Evolutionary conservation across 1,140 invertebrate genomes (phyloP), one percentile per base, ranked within the genome.

Genomic region (Drosophila mojavensis): DNA sequence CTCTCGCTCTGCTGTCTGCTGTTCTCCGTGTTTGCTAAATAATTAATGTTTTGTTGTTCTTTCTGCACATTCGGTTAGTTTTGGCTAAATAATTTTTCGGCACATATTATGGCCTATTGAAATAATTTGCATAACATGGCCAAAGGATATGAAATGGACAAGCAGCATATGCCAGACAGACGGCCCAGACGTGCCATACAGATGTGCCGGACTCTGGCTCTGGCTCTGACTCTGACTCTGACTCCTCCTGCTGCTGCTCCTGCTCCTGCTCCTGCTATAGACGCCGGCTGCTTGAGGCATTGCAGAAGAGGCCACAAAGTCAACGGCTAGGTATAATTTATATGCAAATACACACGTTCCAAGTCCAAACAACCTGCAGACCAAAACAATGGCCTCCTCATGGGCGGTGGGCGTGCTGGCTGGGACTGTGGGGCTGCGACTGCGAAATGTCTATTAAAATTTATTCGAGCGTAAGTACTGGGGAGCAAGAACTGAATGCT

Each of bases 391-490:
- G 64, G 45, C 64, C 33, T 48, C 50, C 64, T 30, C n/a, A 24
- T 41, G 5, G 28, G 43, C 13, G 20, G 33, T 26, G 17, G 55
- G 39, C 20, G 11, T 7, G 39, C n/a, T 20, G 43, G 17, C 33
- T 39, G 30, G 30, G 45, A 50, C 33, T 20, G 48, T 73, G 61
- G 59, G 66, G 78, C 75, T 63, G 75, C 79, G 69, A 80, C 79
- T 88, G 54, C 79, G 74, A 88, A 60, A 80, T 89, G 84, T 88
- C 83, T 83, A 89, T 89, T 88, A 88, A 88, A 88, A 88, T 89
- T 83, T 88, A 88, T 88, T 89, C 84, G 83, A 88, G 83, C 84
- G 80, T 83, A 88, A 89, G 83, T 79, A 83, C 82, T 88, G 79
- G 62, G 62, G 65, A 83, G 83, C 72, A 64, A 36, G 73, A 84